Evolutionary conservation across 1,140 invertebrate species (phyloP), one percentile per base, ranked within the genome.

Genomic region (Drosophila sucinea): DNA sequence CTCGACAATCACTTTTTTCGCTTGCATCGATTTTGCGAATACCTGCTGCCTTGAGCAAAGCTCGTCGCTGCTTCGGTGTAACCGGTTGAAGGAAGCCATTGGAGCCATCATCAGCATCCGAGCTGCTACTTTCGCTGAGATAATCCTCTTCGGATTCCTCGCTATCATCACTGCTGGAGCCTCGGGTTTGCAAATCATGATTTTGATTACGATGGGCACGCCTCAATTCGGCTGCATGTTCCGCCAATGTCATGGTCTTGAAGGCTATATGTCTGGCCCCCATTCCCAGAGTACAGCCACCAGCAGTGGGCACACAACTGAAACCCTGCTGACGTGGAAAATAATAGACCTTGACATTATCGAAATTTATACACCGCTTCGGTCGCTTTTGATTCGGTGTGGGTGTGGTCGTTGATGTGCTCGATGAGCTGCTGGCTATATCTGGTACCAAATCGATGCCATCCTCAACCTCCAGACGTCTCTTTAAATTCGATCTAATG

Each of bases 231-330:
- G 96, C 93, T 0, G 96, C 96, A 92, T 99, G 97, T 92, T 98
- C 94, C 4, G 94, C 91, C 64, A 98, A 87, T 7, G 96, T 93
- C 71, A 94, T 93, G 8, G 83, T 87, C 54, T 91, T 91, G 47
- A 95, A 94, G 87, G 97, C 95, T 5, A 95, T 95, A 90, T 99
- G 98, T 66, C 95, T 94, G 67, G 95, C 95, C 60, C 96, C 96
- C 98, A 99, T 99, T n/a, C 98, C 98, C 61, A 99, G 93, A 7
- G 98, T 99, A 40, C 97, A 98, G 30, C 98, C 98, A 40, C 98
- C 98, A 93, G 98, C 97, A 60, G 98, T 98, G 62, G 98, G 98
- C 60, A 99, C 97, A 94, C 98, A 99, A 11, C 97, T 97, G 92
- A 99, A 99, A n/a, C 98, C 98, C 94, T 99, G 98, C 51, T 97